Base-by-base conservation (phyloP, 2,888 invertebrate genomes). In the Leptodirus hochenwartii region DNA sequence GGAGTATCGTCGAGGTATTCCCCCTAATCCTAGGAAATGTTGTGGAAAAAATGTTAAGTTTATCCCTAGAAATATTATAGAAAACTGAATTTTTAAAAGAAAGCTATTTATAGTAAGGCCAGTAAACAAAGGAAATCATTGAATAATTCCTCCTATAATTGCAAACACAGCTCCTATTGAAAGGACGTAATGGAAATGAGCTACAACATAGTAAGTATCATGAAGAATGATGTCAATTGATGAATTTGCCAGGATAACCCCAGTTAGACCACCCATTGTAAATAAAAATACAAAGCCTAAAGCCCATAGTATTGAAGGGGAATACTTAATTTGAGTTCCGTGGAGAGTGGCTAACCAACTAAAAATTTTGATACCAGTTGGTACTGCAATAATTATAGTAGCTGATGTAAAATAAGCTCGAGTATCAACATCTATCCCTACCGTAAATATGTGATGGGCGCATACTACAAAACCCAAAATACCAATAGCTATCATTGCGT, bases 311-410 rank as follows among this genome's bases (percentile, higher is more conserved):
- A 70, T 59, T 16, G 66, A 53, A 0, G 72, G 64, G 0, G 61
- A 64, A 43, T 61, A 66, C 29, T 56, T 58, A 44, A 76, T 49
- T 61, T 66, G 64, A 15, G 65, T 56, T 39, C 76, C 76, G 46
- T 70, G 64, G 13, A 78, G 39, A 9, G 75, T 75, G 2, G 74
- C 71, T 56, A 78, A 44, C 68, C 78, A 80, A 16, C 75, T 72
- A 56, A 80, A 80, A 58, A 82, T 66, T 66, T 81, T 81, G 64
- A 82, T 76, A 41, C 79, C 81, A 11, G 81, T 82, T 0, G 81
- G 80, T 0, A 82, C 66, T 1, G 78, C 80, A 77, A 82, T 82
- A 65, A 82, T 75, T 69, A 80, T 80, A 11, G 80, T 82, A 1
- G 78, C 79, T 25, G 80, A 72, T 0, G 79, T 81, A 53, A 82